Evolutionary conservation across 2,113 vertebrate genomes (phyloP).

Genomic region (Riparia riparia): DNA sequence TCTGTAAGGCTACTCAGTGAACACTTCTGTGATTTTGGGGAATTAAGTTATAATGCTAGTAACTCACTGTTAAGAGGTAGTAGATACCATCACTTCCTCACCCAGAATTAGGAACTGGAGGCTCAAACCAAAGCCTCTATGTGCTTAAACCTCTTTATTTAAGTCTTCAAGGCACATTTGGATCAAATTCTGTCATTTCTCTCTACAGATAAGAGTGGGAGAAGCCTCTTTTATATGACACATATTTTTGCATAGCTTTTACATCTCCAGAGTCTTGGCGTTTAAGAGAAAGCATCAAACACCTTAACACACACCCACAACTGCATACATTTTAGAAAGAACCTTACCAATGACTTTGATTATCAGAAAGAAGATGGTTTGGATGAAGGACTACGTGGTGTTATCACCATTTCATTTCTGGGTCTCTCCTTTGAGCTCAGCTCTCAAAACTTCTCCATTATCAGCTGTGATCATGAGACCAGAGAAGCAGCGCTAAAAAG

Average conservation of each 20-base stretch:
- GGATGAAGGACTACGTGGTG: neutral
- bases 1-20: neutral
- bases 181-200: constrained; percentile 9
- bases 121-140: neutral
- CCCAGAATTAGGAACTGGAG: neutral
- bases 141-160: neutral
- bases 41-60: neutral
- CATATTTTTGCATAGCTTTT: constrained; percentile 8
- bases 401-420: neutral
- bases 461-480: accelerated
- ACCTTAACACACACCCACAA: constrained; percentile 30
- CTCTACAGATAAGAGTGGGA: constrained; percentile 24
- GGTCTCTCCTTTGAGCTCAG: neutral
- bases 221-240: constrained; percentile 1
- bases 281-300: neutral
- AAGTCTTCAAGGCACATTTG: neutral
- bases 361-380: neutral
- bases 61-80: neutral
- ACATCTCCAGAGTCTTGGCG: neutral
- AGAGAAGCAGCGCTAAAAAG: neutral
- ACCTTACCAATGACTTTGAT: neutral
- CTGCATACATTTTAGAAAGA: neutral
- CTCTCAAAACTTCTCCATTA: neutral
- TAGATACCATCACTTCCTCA: neutral
- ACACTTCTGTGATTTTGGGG: neutral